Evolutionary conservation across 2,888 invertebrate species (phyloP), one percentile per base, ranked within the genome.

Genomic region (Sepioteuthis lessoniana): DNA sequence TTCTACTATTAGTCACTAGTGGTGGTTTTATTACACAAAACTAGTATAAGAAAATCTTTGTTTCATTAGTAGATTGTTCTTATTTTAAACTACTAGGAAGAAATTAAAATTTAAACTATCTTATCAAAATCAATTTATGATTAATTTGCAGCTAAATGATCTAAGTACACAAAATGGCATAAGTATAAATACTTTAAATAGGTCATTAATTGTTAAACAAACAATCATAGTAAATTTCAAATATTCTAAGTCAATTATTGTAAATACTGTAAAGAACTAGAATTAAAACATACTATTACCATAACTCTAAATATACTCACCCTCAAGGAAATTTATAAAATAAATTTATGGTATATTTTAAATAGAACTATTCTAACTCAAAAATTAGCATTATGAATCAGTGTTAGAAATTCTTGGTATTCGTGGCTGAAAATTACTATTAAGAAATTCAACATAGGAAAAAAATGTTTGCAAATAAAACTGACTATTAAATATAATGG

Each of bases 241-340:
- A 76, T 76, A 76, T 76, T 76, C 76, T 76, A 76, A 76, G n/a
- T n/a, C 76, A 76, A n/a, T 76, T 31, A 76, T 76, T n/a, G 76
- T 13, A 76, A 76, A n/a, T 76, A 19, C n/a, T 76, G 50, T 25
- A 55, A 55, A 25, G 50, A 25, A 55, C 50, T 55, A 55, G 21
- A 55, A 55, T 55, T 4, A 55, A 76, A n/a, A 76, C 8, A n/a
- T n/a, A n/a, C 21, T 21, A 76, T 76, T 21, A 76, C n/a, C n/a
- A 76, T 10, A 76, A 76, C n/a, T 76, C 0, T 21, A 5, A 50
- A 55, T 76, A 76, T 76, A 76, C 76, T 76, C 76, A 76, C 76
- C 76, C 76, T 76, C 4, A n/a, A n/a, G n/a, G n/a, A 76, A 13
- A 76, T 10, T 76, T 1, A 5, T 25, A 16, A 13, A 50, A 2